Base-by-base conservation (phyloP, 2,888 invertebrate genomes). In the Trissolcus brochymenae region DNA sequence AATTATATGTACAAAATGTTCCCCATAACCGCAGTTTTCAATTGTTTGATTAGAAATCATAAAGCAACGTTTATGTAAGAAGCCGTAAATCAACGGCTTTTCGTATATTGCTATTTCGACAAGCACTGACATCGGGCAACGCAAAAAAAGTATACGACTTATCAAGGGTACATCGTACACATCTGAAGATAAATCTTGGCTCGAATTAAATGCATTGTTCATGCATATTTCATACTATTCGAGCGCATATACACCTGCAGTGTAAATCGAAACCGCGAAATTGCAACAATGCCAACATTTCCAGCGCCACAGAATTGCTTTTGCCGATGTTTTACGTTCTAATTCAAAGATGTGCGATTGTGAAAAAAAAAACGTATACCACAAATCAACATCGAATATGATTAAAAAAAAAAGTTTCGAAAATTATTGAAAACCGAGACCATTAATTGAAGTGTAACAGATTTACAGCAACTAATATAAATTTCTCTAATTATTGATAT, bases 121-220 rank as follows among this genome's bases (percentile, higher is more conserved):
- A 62, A 68, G 53, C 50, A 49, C 59, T 17, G n/a, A 11, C 43
- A 35, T 64, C 41, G 35, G 7, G 19, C 0, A 46, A 17, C 17
- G n/a, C 21, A 11, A 66, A 56, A 66, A 66, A 73, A 61, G 17
- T 40, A 59, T 40, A 40, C 50, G 62, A 68, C 53, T 73, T 50
- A 61, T 60, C 65, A 67, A 56, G 61, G 61, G 66, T 60, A 19
- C 51, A 61, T 55, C 49, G 60, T 50, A 50, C 35, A 56, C 61
- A 56, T 73, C 66, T 56, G 66, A 56, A 67, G 68, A 75, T 75
- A 75, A 75, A 68, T 74, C 67, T 74, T 67, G 74, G 53, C 62
- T 51, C 56, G 67, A 74, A 74, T 74, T 74, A 74, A 74, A 74
- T 60, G 72, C 65, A 72, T 67, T 75, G 75, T 75, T 75, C 75